Evolutionary conservation across 2,797 vertebrate species (phyloP).

Genomic region (Bradypodion ventrale): DNA sequence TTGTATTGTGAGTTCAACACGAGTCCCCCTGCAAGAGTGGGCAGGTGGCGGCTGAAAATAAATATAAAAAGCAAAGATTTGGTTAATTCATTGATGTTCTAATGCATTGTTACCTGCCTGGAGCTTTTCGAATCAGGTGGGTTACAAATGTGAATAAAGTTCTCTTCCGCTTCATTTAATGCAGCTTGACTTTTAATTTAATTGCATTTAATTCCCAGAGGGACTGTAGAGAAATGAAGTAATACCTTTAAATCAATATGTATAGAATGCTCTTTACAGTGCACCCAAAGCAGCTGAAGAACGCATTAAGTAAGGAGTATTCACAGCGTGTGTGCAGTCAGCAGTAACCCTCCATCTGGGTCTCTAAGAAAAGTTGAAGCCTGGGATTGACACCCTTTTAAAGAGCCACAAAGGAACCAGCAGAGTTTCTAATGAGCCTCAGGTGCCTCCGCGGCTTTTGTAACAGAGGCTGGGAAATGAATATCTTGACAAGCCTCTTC

Average conservation of each 20-base stretch:
- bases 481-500: slow-evolving; percentile 13
- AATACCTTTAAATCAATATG: background rate
- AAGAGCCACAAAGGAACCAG: background rate
- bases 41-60: background rate
- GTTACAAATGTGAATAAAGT: background rate
- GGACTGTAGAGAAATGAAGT: background rate
- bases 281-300: background rate
- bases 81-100: background rate
- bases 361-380: background rate
- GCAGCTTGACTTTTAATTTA: slow-evolving; percentile 13
- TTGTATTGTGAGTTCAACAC: too few species aligned
- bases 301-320: background rate
- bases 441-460: background rate
- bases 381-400: background rate
- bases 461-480: background rate
- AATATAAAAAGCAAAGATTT: background rate
- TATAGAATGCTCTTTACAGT: background rate
- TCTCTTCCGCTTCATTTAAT: slow-evolving; percentile 4
- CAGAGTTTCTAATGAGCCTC: background rate
- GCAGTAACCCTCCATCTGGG: background rate
- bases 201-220: background rate
- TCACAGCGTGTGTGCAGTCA: too few species aligned
- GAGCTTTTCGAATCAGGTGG: background rate
- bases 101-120: background rate
- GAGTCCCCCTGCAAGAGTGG: background rate